phyloP scores from a whole-genome alignment of 2,797 vertebrate species.

The Microctenopoma lineatum region DNA sequence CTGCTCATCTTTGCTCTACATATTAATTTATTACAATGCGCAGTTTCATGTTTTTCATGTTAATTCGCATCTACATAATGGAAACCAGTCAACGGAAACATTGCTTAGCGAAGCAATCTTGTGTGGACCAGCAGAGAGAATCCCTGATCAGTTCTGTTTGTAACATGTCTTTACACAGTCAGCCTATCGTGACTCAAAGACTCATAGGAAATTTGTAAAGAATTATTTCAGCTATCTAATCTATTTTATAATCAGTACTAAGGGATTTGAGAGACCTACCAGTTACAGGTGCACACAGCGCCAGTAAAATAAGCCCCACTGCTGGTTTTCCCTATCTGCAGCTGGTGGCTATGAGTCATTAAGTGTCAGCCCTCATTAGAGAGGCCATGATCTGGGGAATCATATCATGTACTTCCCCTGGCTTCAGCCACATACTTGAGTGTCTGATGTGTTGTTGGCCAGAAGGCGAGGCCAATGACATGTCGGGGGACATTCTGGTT shows the following conservation, averaged over 20 bases:
- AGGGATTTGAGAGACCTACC: constrained; percentile 75
- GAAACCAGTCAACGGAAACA: constrained; percentile 68
- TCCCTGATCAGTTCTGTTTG: constrained; percentile 56
- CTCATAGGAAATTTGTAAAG: constrained; percentile 68
- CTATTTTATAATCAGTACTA: constrained; percentile 73
- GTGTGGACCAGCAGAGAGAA: constrained; percentile 62
- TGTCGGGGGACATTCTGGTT: constrained; percentile 20
- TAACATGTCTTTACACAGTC: constrained; percentile 57
- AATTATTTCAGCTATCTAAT: constrained; percentile 61
- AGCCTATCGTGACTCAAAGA: constrained; percentile 49
- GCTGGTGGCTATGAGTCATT: constrained; percentile 68
- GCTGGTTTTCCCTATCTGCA: constrained; percentile 61
- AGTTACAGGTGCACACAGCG: constrained; percentile 73
- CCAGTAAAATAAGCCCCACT: constrained; percentile 61
- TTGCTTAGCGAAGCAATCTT: constrained; percentile 62
- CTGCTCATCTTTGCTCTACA: constrained; percentile 44
- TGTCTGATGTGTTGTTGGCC: constrained; percentile 37
- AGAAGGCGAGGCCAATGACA: constrained; percentile 31
- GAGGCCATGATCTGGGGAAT: constrained; percentile 63
- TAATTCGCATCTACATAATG: constrained; percentile 72
- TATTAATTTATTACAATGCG: constrained; percentile 62
- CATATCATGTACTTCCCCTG: constrained; percentile 49
- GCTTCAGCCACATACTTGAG: constrained; percentile 49
- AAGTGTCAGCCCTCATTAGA: constrained; percentile 77
- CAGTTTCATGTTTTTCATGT: constrained; percentile 55